Evolutionary conservation across 2,113 vertebrate species (phyloP), one percentile per base, ranked within the genome.

Genomic region (Epinephelus fuscoguttatus): DNA sequence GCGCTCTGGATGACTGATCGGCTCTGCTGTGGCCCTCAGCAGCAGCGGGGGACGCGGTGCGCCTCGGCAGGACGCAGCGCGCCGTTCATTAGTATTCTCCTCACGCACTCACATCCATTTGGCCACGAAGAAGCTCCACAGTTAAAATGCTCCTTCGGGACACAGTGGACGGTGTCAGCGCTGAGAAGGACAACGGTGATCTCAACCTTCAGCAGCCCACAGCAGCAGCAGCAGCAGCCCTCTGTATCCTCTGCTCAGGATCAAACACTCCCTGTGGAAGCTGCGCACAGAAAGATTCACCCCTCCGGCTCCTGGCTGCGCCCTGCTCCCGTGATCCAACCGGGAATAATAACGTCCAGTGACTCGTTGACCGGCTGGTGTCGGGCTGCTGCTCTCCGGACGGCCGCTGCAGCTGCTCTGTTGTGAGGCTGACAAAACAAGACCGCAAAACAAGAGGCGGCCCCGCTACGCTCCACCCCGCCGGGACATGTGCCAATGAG

Each of bases 1-100:
- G 78, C 57, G 57, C 81, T 80, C 62, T 25, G 67, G 79, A 4
- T 45, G 82, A 64, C 9, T 37, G 82, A n/a, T 75, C 52, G 64
- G 80, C 83, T 77, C 69, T 11, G 76, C 50, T 71, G 84, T 83
- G 69, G 75, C 75, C 82, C 73, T 93, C 88, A 87, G 83, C 75
- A 56, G 76, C 75, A 60, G 71, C 37, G 27, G 45, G 66, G 53
- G 62, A 84, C 64, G 71, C 71, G 80, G 78, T 68, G 84, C 70
- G 77, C 89, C 70, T 78, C 67, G 42, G 80, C 81, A 76, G 79
- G 78, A 87, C 84, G 89, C 89, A 89, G 78, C 75, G 60, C 82
- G 70, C 63, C 37, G 81, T 25, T 91, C 90, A 91, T 94, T 83
- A 78, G 72, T 88, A 95, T 93, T 89, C 89, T 55, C 70, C 73